phyloP scores from a whole-genome alignment of 2,113 vertebrate genomes.

The Oryzias celebensis region DNA sequence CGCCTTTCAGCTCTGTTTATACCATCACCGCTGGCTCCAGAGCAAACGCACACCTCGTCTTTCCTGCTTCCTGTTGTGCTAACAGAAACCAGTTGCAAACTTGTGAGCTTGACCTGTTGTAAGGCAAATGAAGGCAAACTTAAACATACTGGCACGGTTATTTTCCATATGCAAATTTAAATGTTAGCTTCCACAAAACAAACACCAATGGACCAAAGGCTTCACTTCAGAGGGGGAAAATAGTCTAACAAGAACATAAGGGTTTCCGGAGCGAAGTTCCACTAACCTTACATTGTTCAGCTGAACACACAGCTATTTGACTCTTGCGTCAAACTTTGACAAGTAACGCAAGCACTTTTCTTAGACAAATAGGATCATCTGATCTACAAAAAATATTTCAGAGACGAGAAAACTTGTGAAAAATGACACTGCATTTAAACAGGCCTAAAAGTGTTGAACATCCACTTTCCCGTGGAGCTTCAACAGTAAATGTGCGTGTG shows the following conservation, averaged over 20 bases:
- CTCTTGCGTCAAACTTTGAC: constrained; percentile 38
- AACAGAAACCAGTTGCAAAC: constrained; percentile 27
- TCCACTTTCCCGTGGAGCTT: constrained; percentile 44
- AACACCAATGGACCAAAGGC: constrained; percentile 31
- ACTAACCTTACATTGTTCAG: constrained; percentile 50
- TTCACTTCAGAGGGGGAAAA: constrained; percentile 30
- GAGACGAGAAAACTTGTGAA: not conserved
- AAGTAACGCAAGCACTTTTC: constrained; percentile 21
- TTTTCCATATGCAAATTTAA: constrained; percentile 43
- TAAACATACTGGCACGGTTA: constrained; percentile 20
- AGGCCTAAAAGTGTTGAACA: constrained; percentile 13
- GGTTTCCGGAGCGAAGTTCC: constrained; percentile 58
- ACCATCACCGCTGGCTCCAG: constrained; percentile 30
- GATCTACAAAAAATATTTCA: not conserved
- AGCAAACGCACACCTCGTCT: constrained; percentile 58
- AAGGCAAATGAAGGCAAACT: constrained; percentile 1
- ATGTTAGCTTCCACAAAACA: constrained; percentile 44
- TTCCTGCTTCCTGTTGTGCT: constrained; percentile 60
- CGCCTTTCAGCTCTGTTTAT: constrained; percentile 30
- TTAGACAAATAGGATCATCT: constrained; percentile 4
- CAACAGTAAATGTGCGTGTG: constrained; percentile 31
- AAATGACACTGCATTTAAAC: constrained; percentile 1
- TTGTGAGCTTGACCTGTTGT: constrained; percentile 22
- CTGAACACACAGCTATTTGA: constrained; percentile 56
- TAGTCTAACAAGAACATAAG: constrained; percentile 8